Base-by-base conservation (phyloP, 2,797 vertebrate genomes). In the Fringilla coelebs region DNA sequence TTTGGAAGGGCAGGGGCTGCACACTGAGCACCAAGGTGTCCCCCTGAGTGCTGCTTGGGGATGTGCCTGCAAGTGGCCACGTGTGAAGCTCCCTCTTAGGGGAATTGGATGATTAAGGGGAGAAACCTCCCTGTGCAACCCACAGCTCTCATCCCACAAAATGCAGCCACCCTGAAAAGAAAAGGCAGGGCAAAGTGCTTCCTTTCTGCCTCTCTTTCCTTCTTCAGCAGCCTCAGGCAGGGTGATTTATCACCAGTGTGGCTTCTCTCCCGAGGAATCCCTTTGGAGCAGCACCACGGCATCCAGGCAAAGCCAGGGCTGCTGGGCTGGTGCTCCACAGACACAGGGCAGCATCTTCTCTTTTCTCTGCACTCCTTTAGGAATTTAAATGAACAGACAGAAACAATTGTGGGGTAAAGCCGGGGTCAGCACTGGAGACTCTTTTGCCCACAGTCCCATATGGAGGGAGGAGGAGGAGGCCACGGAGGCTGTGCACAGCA, bases 341-440 rank as follows among this genome's bases (percentile, higher is more conserved):
- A 63, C 3, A 0, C 28, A 14, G 28, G 36, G 76, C 73, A 88
- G 49, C 45, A 79, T 7, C 74, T 43, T 36, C 85, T 41, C 82
- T 75, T 84, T 91, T 62, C 62, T 83, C 75, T 71, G 21, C 9
- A 0, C 71, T 86, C 70, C 87, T 73, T 94, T 86, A 71, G 49
- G 77, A 79, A 94, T 96, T 93, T 85, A 90, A 94, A 94, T 86
- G 48, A 90, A 85, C 29, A 28, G 82, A 12, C 54, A 90, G 61
- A 52, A 91, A 93, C 71, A 91, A 92, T 38, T 4, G 38, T 14
- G 66, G 71, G 92, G 82, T 93, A 91, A 94, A 88, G 38, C 80
- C 9, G 71, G 26, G 88, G 82, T 93, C 95, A 92, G 73, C 52
- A 16, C 0, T 2, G 41, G 55, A 84, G 41, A 29, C 17, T 9